These are phyloP conservation scores for Paramisgurnus dabryanus DNA, from an alignment of 2,113 vertebrate genomes.

Conservation along the genomic window DNA sequence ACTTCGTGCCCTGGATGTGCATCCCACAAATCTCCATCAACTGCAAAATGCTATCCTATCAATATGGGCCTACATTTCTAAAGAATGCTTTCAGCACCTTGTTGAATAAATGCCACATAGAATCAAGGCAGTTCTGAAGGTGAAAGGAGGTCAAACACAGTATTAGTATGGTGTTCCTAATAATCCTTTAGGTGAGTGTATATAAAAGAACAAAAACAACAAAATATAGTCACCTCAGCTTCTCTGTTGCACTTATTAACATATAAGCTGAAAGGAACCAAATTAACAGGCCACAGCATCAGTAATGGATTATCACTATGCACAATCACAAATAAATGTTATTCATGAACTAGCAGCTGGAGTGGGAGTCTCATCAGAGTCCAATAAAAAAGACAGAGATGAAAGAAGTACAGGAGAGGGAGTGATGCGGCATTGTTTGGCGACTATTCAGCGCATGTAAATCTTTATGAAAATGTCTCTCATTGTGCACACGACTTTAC, in stretches of 20 bases:
- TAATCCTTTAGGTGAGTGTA: no score
- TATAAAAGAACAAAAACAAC: neutral
- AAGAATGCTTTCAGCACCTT: no score
- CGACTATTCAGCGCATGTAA: neutral
- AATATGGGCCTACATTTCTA: no score
- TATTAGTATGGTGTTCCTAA: no score
- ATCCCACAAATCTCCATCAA: no score
- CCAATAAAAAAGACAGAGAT: neutral
- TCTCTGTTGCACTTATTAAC: slow-evolving; percentile 13
- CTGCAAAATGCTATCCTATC: no score
- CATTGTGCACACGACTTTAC: neutral
- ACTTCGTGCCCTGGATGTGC: no score
- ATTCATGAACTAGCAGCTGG: slow-evolving; percentile 11
- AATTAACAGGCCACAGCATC: neutral
- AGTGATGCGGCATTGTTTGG: neutral
- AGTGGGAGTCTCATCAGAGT: neutral
- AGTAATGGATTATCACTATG: slow-evolving; percentile 30
- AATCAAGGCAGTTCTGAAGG: no score
- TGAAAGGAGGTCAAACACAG: no score
- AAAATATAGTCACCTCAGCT: neutral
- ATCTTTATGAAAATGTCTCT: neutral
- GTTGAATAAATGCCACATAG: no score
- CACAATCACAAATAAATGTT: neutral
- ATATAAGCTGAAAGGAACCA: slow-evolving; percentile 19
- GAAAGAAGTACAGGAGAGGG: neutral